These are phyloP conservation scores for Lochmaea capreae DNA, from an alignment of 2,888 invertebrate species.

Conservation along the genomic window DNA sequence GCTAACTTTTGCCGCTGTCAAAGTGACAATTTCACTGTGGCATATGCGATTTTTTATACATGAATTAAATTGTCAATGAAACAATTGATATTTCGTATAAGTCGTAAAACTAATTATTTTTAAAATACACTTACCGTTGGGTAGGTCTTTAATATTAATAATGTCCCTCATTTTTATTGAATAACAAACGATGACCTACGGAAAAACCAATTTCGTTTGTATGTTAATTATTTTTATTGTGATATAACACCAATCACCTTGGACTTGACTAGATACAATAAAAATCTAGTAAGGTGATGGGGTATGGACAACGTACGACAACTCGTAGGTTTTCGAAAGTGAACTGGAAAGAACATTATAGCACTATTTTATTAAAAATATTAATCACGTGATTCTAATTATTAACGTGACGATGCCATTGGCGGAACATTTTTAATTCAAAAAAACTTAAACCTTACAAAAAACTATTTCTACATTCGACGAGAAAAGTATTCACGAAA, in stretches of 20 bases:
- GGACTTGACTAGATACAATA: not conserved
- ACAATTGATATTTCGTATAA: no score
- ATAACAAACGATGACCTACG: not conserved
- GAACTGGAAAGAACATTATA: not conserved
- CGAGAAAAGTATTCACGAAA: no score
- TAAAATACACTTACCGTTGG: not conserved
- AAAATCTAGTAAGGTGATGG: not conserved
- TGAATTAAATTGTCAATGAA: no score
- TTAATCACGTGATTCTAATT: conserved; percentile 1
- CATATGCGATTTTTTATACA: no score
- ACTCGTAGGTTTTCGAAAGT: not conserved
- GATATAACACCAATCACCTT: not conserved
- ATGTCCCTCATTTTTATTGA: not conserved
- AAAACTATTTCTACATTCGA: no score
- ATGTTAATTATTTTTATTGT: not conserved
- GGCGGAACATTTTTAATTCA: not conserved
- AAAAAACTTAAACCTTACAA: no score
- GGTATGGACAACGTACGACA: not conserved
- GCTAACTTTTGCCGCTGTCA: no score
- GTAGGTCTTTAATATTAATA: not conserved
- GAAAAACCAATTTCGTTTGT: not conserved
- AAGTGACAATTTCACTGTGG: no score
- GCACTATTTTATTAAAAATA: not conserved
- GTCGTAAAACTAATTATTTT: no score
- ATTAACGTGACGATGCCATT: not conserved